These are phyloP conservation scores for Gambusia yucatana DNA, from an alignment of 2,797 vertebrate species.

Conservation along the genomic window DNA sequence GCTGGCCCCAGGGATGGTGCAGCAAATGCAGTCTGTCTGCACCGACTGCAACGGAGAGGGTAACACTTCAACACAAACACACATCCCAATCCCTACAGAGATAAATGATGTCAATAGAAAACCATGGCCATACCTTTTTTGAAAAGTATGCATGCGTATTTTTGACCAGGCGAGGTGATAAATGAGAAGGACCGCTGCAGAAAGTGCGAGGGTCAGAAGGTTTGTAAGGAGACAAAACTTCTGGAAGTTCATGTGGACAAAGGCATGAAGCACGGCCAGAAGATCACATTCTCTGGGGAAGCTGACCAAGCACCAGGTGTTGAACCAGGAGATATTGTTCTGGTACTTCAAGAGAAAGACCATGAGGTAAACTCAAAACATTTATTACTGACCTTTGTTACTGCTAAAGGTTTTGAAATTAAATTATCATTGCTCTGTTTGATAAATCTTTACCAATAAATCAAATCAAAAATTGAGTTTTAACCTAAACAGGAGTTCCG, in stretches of 20 bases:
- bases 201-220: slow-evolving; percentile 98
- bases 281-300: slow-evolving; percentile 97
- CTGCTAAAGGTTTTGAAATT: neutral
- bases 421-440: neutral
- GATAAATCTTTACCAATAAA: neutral
- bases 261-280: slow-evolving; percentile 98
- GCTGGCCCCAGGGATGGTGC: slow-evolving; percentile 98
- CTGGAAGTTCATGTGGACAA: slow-evolving; percentile 99
- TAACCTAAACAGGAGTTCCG: slow-evolving; percentile 86
- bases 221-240: slow-evolving; percentile 97
- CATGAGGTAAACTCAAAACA: slow-evolving; percentile 86
- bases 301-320: slow-evolving; percentile 96
- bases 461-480: slow-evolving; percentile 6
- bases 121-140: neutral
- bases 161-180: slow-evolving; percentile 92
- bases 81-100: slow-evolving; percentile 1
- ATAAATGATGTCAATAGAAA: neutral
- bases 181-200: slow-evolving; percentile 99
- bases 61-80: slow-evolving; percentile 61
- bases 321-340: slow-evolving; percentile 96
- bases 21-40: slow-evolving; percentile 99
- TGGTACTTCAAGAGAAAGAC: slow-evolving; percentile 96
- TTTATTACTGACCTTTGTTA: neutral
- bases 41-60: slow-evolving; percentile 98
- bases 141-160: slow-evolving; percentile 16